Base-by-base conservation (phyloP, 2,888 invertebrate species). In the Melinaea menophilus region DNA sequence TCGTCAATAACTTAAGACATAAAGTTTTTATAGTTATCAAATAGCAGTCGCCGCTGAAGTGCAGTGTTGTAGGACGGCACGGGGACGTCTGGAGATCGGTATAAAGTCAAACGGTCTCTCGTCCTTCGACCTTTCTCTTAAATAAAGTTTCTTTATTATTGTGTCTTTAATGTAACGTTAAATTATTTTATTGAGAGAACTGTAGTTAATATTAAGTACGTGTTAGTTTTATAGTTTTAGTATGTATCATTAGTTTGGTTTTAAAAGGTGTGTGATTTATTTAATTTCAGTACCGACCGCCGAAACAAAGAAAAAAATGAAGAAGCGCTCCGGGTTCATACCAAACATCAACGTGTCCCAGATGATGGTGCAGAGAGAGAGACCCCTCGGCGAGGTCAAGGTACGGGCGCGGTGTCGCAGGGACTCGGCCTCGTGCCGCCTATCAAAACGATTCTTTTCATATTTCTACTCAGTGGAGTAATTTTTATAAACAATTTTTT, bases 291-390 rank as follows among this genome's bases (percentile, higher is more conserved):
- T 75, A 34, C 58, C 76, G 62, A 78, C 78, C 78, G 84, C 90
- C 85, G 90, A 90, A 73, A 82, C 80, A 34, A 92, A 93, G 79
- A 94, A 94, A 84, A 94, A 94, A 86, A 92, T 92, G 81, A 92
- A 93, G 84, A 93, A 92, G 81, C 87, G 93, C 70, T 85, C 91
- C 56, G 90, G 92, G 65, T 91, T 92, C 71, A 91, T 92, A 79
- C 86, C 92, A 64, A 93, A 93, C 69, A 92, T 93, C 75, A 92
- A 93, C 72, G 92, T 94, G 63, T 93, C 94, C 61, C 94, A 94
- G 81, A 85, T 94, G 73, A 88, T 93, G 86, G 92, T 93, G 68
- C 94, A 94, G 76, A 90, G 93, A 73, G 94, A 94, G 78, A 91
- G 92, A 78, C 80, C 93, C 71, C 86, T 80, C 81, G 89, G 75